Conservation (phyloP, 1,140 invertebrate genomes). For the Drosophila suzukii region DNA sequence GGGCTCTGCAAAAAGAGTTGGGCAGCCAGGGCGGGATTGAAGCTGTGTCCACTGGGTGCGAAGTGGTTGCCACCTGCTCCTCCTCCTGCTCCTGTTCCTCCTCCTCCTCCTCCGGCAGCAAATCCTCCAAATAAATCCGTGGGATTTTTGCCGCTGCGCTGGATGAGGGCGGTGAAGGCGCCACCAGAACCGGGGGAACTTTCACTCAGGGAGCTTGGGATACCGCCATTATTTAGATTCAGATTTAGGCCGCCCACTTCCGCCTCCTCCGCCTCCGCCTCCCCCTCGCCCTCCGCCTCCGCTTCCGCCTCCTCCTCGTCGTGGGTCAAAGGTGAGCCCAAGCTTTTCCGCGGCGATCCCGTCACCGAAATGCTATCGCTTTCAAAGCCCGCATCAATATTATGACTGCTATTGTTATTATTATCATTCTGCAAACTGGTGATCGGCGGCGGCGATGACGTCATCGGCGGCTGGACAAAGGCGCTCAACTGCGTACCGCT, state of each 20-base stretch:
- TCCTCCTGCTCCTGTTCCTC: too few relatives aligned
- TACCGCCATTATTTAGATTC: slow-evolving; percentile 28
- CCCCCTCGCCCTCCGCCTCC: slow-evolving; percentile 38
- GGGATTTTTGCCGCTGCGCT: slow-evolving; percentile 72
- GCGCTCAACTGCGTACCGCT: slow-evolving; percentile 56
- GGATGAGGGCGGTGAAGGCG: slow-evolving; percentile 81
- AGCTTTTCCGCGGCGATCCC: slow-evolving; percentile 85
- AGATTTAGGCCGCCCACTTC: slow-evolving; percentile 25
- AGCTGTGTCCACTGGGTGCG: slow-evolving; percentile 85
- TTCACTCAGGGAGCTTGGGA: slow-evolving; percentile 13
- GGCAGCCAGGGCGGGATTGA: slow-evolving; percentile 89
- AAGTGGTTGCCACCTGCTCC: slow-evolving; percentile 60
- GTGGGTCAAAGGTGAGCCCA: slow-evolving; percentile 57
- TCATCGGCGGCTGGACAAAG: slow-evolving; percentile 52
- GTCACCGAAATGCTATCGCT: slow-evolving; percentile 90
- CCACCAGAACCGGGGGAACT: slow-evolving; percentile 48
- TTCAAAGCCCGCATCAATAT: slow-evolving; percentile 84
- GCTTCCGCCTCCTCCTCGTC: slow-evolving; percentile 64
- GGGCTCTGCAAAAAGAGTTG: slow-evolving; percentile 90
- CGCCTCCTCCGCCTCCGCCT: slow-evolving; percentile 24
- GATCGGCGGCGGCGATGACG: slow-evolving; percentile 56
- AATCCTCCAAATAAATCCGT: slow-evolving; percentile 84
- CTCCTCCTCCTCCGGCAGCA: slow-evolving; percentile 24
- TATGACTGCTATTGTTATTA: slow-evolving; percentile 74
- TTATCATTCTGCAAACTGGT: slow-evolving; percentile 63